Evolutionary conservation across 1,140 invertebrate genomes (phyloP), one percentile per base, ranked within the genome.

Genomic region (Scaptomyza graminum): DNA sequence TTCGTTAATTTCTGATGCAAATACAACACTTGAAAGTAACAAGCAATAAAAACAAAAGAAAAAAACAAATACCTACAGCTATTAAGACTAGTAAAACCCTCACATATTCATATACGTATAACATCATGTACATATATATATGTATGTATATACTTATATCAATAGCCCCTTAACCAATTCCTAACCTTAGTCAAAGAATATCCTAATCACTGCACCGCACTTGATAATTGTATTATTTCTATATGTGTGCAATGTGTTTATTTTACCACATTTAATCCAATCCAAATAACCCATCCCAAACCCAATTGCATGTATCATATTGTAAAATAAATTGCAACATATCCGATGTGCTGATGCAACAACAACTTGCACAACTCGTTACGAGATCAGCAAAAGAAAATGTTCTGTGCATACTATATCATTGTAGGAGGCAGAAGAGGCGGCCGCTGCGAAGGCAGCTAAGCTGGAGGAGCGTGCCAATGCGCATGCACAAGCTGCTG

Each of bases 371-470:
- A 49, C n/a, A n/a, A n/a, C 59, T 57, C 31, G 28, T 56, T 54
- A 12, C 55, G 52, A 51, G 46, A 57, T 22, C 43, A 56, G 50
- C 43, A 75, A 62, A 52, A 52, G 18, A 71, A 50, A 31, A 52
- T 18, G 51, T 28, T 69, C 11, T 74, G 59, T 70, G 61, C 56
- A 60, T 64, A 34, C 28, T 34, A 49, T 79, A 52, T 82, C 71
- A 72, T 90, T 91, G 54, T 89, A 96, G 95, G 95, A 96, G 95
- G 96, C 96, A 1, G 96, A 97, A 92, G 95, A 96, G 85, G 95
- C 95, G 54, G 96, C 96, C 51, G 92, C 94, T 79, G 96, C 95
- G 51, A 95, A 95, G 82, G 94, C 95, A 67, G 95, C 95, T 68
- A 95, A 95, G 91, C 91, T 94, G 70, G 95, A 95, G 75, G 95